These are phyloP conservation scores for Elmis aenea DNA, from an alignment of 2,888 invertebrate species.

Conservation along the genomic window DNA sequence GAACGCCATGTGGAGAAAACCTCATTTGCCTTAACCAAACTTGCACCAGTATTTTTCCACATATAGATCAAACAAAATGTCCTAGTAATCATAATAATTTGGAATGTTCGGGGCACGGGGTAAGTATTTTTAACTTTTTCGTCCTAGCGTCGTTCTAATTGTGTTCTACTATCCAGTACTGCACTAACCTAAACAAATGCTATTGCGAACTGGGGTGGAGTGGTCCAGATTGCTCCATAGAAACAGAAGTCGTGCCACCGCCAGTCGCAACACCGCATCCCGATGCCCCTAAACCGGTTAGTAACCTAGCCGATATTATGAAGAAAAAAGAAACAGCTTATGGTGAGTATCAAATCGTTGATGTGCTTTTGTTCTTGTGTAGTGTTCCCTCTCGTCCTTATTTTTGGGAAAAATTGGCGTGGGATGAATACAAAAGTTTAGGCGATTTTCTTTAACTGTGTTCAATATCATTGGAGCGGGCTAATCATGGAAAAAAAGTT, in stretches of 20 bases:
- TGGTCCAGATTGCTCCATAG: constrained; percentile 80
- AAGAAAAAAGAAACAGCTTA: constrained; percentile 89
- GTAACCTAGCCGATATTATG: constrained; percentile 59
- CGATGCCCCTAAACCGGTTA: constrained; percentile 51
- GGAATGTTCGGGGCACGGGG: constrained; percentile 94
- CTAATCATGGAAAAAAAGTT: no score
- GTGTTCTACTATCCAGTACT: constrained; percentile 76
- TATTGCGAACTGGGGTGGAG: constrained; percentile 86
- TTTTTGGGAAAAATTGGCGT: no score
- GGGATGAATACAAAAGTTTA: no score
- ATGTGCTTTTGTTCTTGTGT: no score
- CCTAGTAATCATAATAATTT: constrained; percentile 82
- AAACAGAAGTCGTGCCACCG: constrained; percentile 60
- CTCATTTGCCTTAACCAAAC: constrained; percentile 92
- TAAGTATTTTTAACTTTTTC: no score
- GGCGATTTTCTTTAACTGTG: no score
- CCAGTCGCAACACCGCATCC: constrained; percentile 54
- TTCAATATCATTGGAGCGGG: no score
- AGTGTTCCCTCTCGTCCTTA: no score
- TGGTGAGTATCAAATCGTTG: constrained; percentile 61
- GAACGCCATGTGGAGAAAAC: constrained; percentile 89
- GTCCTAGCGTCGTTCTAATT: no score
- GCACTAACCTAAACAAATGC: constrained; percentile 89
- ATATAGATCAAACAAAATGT: constrained; percentile 82
- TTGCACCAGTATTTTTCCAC: constrained; percentile 80